phyloP scores from a whole-genome alignment of 2,888 invertebrate species.

The Criorhina ranunculi region DNA sequence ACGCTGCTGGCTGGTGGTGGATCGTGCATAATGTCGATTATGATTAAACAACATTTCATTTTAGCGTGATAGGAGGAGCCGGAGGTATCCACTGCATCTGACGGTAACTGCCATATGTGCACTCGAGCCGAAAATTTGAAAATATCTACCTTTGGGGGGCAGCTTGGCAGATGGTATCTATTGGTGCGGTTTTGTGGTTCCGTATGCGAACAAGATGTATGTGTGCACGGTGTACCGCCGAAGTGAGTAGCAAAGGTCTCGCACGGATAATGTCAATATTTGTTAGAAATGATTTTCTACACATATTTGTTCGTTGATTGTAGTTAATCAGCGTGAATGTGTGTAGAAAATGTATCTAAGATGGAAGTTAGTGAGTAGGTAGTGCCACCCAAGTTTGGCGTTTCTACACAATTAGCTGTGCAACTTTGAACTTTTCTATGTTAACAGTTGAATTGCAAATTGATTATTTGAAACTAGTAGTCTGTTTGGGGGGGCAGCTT shows the following conservation, averaged over 20 bases:
- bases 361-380: slow-evolving; percentile 31
- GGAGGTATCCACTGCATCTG: slow-evolving; percentile 28
- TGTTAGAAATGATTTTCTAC: slow-evolving; percentile 71
- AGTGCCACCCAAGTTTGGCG: slow-evolving; percentile 63
- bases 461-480: slow-evolving; percentile 15
- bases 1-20: slow-evolving; percentile 7
- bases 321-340: slow-evolving; percentile 68
- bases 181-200: slow-evolving; percentile 60
- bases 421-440: slow-evolving; percentile 71
- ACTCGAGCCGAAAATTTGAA: slow-evolving; percentile 61
- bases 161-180: slow-evolving; percentile 69
- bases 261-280: slow-evolving; percentile 77
- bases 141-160: slow-evolving; percentile 28
- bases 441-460: slow-evolving; percentile 61
- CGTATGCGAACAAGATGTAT: slow-evolving; percentile 61
- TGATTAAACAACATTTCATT: slow-evolving; percentile 76
- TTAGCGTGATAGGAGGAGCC: slow-evolving; percentile 29
- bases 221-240: too few relatives aligned
- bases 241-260: slow-evolving; percentile 70
- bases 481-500: background rate
- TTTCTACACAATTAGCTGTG: slow-evolving; percentile 32
- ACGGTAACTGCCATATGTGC: slow-evolving; percentile 58
- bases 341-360: slow-evolving; percentile 33
- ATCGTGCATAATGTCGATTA: slow-evolving; percentile 75
- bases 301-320: slow-evolving; percentile 61